Evolutionary conservation across 2,113 vertebrate species (phyloP).

Genomic region (Brachyistius frenatus): DNA sequence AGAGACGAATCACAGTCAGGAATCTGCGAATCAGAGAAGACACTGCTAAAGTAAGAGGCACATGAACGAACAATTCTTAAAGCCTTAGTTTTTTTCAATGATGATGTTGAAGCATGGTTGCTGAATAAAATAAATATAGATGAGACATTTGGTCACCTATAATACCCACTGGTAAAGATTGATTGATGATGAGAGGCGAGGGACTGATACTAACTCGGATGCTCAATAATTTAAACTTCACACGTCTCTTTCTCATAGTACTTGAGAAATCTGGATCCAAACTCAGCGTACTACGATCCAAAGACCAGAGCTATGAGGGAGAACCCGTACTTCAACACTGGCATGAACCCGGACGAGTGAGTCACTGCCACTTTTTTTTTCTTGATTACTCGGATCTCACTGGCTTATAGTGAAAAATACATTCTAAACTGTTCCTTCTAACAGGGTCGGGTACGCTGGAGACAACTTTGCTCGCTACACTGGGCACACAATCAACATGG

Average conservation of each 20-base stretch:
- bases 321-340: conserved; percentile 95
- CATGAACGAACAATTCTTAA: background rate
- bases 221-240: background rate
- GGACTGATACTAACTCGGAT: background rate
- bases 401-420: background rate
- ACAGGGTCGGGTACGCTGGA: conserved; percentile 95
- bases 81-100: background rate
- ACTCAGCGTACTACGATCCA: conserved; percentile 98
- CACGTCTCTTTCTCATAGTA: conserved; percentile 83
- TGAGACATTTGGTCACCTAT: background rate
- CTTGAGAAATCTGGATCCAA: conserved; percentile 96
- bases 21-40: conserved; percentile 97
- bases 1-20: conserved; percentile 96
- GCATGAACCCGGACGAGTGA: conserved; percentile 97
- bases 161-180: background rate
- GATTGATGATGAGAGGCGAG: background rate
- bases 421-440: conserved; percentile 47
- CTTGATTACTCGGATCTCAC: background rate
- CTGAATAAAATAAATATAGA: background rate
- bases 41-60: conserved; percentile 91
- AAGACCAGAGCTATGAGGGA: conserved; percentile 99
- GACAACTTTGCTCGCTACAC: conserved; percentile 96
- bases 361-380: conserved; percentile 58
- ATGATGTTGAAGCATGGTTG: background rate
- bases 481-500: conserved; percentile 96